Evolutionary conservation across 1,140 invertebrate species (phyloP).

Genomic region (Caerostris darwini): DNA sequence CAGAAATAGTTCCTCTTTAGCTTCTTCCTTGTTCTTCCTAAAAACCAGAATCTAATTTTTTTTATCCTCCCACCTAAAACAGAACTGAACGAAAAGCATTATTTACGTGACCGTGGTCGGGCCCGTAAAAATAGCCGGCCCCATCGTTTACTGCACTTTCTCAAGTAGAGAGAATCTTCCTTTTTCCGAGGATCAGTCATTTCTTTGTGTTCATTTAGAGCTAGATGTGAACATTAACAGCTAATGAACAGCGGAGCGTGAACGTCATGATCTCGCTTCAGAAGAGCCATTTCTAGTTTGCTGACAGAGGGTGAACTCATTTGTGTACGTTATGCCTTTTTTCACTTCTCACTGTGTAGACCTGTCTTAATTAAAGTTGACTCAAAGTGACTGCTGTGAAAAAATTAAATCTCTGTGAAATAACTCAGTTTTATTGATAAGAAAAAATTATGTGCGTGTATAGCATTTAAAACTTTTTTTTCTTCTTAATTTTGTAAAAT

Average conservation of each 20-base stretch:
- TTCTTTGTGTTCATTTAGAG: slow-evolving; percentile 42
- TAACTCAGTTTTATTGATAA: too few species aligned
- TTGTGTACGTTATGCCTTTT: not conserved
- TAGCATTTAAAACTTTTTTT: too few species aligned
- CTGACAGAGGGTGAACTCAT: slow-evolving; percentile 30
- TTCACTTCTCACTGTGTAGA: not conserved
- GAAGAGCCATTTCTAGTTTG: slow-evolving; percentile 37
- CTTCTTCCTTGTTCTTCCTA: not conserved
- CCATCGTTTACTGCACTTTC: not conserved
- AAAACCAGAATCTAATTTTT: not conserved
- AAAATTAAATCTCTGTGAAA: too few species aligned
- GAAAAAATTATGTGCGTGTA: too few species aligned
- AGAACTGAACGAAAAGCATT: not conserved
- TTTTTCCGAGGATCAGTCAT: slow-evolving; percentile 41
- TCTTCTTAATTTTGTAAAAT: too few species aligned
- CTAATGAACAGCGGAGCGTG: slow-evolving; percentile 9
- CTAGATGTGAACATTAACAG: slow-evolving; percentile 58
- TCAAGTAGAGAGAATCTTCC: slow-evolving; percentile 24
- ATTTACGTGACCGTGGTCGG: not conserved
- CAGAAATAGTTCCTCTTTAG: not conserved
- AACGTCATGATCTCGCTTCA: not conserved
- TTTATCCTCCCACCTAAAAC: not conserved
- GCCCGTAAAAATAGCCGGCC: slow-evolving; percentile 36
- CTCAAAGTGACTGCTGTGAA: not conserved
- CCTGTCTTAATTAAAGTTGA: not conserved